Evolutionary conservation across 2,797 vertebrate species (phyloP), one percentile per base, ranked within the genome.

Genomic region (Notoglanidium macrostoma): DNA sequence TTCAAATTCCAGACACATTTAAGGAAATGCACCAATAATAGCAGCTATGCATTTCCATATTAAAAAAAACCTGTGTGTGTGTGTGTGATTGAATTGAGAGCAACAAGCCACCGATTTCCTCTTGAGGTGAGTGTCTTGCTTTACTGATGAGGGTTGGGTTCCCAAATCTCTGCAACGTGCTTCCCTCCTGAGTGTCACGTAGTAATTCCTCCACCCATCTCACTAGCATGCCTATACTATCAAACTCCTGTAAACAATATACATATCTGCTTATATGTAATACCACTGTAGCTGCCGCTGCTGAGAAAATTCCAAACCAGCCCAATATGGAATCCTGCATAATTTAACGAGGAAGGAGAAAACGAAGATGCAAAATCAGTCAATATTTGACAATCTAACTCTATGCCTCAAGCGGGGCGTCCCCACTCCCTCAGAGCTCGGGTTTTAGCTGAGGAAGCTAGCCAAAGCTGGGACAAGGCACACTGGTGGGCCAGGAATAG

Each of bases 401-500:
- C 83, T 84, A 7, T 57, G 85, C 81, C 49, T 88, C n/a, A 19
- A 44, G 70, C 65, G 14, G 86, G 89, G 86, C 80, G 81, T 85
- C 86, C 88, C 87, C 85, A n/a, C 88, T 85, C 76, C 79, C 2
- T 86, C 65, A 73, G 86, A 89, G 90, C 92, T 86, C 73, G 87
- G 91, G 92, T 93, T 88, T 94, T 93, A 89, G 84, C 92, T 91
- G 91, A 92, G 94, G 94, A 95, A 95, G 91, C 92, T 92, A 95
- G 92, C 92, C 89, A 92, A 89, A 94, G 88, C 90, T 88, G 91
- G 93, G 95, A 93, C 93, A 63, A 91, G 95, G 94, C 93, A 93
- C 96, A 92, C 96, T 96, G 95, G 94, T 95, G 96, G 96, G 95
- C 96, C 97, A 97, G 95, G 97, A 98, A 99, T 96, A 98, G 97